phyloP scores from a whole-genome alignment of 2,888 invertebrate genomes.

The Drosophila nr. medialis region DNA sequence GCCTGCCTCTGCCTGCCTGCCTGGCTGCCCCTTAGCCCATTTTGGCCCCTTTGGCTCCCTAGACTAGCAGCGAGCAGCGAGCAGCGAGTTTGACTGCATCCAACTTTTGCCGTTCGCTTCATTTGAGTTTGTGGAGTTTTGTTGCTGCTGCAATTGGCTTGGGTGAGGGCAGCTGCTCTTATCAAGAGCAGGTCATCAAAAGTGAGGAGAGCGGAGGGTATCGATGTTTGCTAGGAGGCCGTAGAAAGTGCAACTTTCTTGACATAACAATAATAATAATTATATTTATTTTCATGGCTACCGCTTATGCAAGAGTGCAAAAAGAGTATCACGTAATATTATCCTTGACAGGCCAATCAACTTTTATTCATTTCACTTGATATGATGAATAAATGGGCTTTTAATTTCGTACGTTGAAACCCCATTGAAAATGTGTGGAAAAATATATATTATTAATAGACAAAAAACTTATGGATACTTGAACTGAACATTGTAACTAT shows the following conservation, averaged over 20 bases:
- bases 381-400: background rate
- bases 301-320: background rate
- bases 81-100: slow-evolving; percentile 32
- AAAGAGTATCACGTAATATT: background rate
- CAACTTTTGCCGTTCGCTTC: slow-evolving; percentile 59
- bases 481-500: background rate
- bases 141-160: slow-evolving; percentile 48
- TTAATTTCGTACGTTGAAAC: background rate
- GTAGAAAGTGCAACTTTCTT: slow-evolving; percentile 62
- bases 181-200: slow-evolving; percentile 75
- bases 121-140: slow-evolving; percentile 41
- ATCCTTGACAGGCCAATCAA: slow-evolving; percentile 4
- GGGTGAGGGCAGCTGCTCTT: slow-evolving; percentile 43
- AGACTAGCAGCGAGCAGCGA: slow-evolving; percentile 14
- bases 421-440: background rate
- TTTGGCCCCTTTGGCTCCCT: slow-evolving; percentile 26
- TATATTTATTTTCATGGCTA: slow-evolving; percentile 15
- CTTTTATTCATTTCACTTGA: background rate
- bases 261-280: slow-evolving; percentile 17
- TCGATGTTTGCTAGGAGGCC: slow-evolving; percentile 43
- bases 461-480: no score
- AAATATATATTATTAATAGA: background rate
- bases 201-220: slow-evolving; percentile 9
- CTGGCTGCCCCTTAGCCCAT: slow-evolving; percentile 15
- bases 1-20: slow-evolving; percentile 13